These are phyloP conservation scores for Eupeodes corollae DNA, from an alignment of 1,140 invertebrate species.

Conservation along the genomic window DNA sequence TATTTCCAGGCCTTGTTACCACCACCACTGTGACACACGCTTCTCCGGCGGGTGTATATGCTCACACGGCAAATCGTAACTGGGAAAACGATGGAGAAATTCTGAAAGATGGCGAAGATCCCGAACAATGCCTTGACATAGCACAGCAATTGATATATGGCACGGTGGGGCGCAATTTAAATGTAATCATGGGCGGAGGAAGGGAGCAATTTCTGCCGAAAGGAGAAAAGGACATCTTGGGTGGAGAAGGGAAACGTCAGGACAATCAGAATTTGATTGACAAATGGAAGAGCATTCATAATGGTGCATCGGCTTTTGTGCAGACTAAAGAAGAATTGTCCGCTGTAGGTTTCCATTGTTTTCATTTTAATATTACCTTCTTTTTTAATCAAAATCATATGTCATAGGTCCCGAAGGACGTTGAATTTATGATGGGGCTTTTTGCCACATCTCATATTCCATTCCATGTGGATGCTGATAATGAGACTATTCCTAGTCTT, in stretches of 20 bases:
- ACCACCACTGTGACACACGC: constrained; percentile 65
- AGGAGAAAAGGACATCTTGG: constrained; percentile 35
- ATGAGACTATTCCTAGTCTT: constrained; percentile 51
- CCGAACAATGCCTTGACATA: constrained; percentile 37
- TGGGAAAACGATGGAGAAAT: constrained; percentile 60
- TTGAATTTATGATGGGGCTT: constrained; percentile 36
- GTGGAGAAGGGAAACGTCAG: constrained; percentile 39
- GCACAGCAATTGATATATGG: constrained; percentile 50
- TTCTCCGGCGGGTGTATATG: constrained; percentile 57
- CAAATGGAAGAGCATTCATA: constrained; percentile 37
- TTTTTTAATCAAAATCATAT: constrained; percentile 6
- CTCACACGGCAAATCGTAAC: constrained; percentile 52
- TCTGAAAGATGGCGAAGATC: constrained; percentile 17
- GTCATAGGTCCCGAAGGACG: constrained; percentile 33
- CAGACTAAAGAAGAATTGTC: constrained; percentile 43
- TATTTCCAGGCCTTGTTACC: constrained; percentile 50
- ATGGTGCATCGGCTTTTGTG: constrained; percentile 41
- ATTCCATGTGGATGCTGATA: constrained; percentile 41
- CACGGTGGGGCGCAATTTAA: constrained; percentile 40
- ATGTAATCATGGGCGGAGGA: constrained; percentile 58
- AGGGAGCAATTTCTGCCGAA: constrained; percentile 43
- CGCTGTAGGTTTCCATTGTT: not conserved
- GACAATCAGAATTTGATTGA: constrained; percentile 38
- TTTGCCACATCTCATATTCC: constrained; percentile 39
- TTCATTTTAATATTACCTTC: too few relatives aligned